Base-by-base conservation (phyloP, 1,140 invertebrate species). In the Delia radicum region DNA sequence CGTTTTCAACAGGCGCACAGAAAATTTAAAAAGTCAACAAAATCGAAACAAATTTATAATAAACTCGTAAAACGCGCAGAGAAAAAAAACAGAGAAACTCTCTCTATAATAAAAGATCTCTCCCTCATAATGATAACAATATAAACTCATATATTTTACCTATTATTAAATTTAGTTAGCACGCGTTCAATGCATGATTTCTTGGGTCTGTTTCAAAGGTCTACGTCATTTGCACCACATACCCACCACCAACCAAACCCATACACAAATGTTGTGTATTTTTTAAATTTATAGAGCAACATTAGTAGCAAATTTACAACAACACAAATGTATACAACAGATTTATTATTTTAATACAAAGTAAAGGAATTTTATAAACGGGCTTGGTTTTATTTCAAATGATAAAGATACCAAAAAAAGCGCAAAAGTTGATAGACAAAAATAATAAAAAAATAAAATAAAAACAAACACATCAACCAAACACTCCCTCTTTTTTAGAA, bases 181-280 rank as follows among this genome's bases (percentile, higher is more conserved):
- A 75, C 74, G 74, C 74, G 26, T 33, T 72, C 74, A 61, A 28
- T 71, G 74, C 74, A 75, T 75, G 74, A 72, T 75, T 46, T 71
- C 26, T 3, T 21, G 63, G 24, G 24, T 46, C 18, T 28, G 28
- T 74, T 74, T 61, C 48, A 74, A 74, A 62, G 55, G 29, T 74
- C 55, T 69, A 69, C 65, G 65, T 69, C 65, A 69, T 69, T 37
- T 55, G n/a, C 48, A 1, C n/a, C n/a, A n/a, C n/a, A n/a, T n/a
- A n/a, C n/a, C n/a, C n/a, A n/a, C n/a, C n/a, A n/a, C n/a, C n/a
- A n/a, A n/a, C n/a, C n/a, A n/a, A n/a, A n/a, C n/a, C n/a, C n/a
- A n/a, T n/a, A n/a, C 10, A 55, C 24, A 24, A 55, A 24, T 69
- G 29, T 48, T 55, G 48, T 69, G 65, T 37, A 24, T 37, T 37